Evolutionary conservation across 2,113 vertebrate species (phyloP).

Genomic region (Zosterops borbonicus): DNA sequence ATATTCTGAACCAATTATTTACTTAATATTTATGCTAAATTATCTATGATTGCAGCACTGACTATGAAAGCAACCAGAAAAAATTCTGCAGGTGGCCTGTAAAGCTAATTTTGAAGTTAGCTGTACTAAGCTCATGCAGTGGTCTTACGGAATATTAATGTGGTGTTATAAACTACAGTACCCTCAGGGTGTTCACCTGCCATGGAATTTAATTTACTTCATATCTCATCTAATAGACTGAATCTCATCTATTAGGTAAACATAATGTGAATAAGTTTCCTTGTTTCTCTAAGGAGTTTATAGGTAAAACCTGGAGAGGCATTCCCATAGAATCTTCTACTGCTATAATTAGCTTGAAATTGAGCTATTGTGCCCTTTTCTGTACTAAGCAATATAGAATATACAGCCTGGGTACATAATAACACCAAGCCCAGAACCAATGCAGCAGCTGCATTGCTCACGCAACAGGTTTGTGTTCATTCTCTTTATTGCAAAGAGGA

Average conservation of each 20-base stretch:
- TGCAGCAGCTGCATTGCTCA: background rate
- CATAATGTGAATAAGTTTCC: conserved; percentile 72
- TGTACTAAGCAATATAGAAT: conserved; percentile 25
- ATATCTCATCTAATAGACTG: conserved; percentile 79
- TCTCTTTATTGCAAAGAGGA: background rate
- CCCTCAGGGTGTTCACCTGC: conserved; percentile 79
- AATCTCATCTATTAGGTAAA: conserved; percentile 80
- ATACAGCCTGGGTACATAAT: background rate
- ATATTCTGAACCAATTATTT: conserved; percentile 79
- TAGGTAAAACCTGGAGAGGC: conserved; percentile 58
- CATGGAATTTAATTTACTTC: conserved; percentile 82
- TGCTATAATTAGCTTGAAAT: conserved; percentile 68
- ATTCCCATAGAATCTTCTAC: conserved; percentile 56
- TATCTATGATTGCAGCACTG: conserved; percentile 72
- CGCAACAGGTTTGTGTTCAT: background rate
- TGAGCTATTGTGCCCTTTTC: conserved; percentile 26
- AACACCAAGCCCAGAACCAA: background rate
- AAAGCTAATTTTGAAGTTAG: conserved; percentile 80
- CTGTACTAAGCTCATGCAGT: conserved; percentile 68
- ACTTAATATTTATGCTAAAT: conserved; percentile 81
- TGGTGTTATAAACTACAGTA: conserved; percentile 69
- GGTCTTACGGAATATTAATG: conserved; percentile 78
- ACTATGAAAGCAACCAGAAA: conserved; percentile 75
- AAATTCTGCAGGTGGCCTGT: conserved; percentile 77
- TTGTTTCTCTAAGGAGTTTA: conserved; percentile 75